phyloP scores from a whole-genome alignment of 1,140 invertebrate genomes.

The Archivesica marissinica region DNA sequence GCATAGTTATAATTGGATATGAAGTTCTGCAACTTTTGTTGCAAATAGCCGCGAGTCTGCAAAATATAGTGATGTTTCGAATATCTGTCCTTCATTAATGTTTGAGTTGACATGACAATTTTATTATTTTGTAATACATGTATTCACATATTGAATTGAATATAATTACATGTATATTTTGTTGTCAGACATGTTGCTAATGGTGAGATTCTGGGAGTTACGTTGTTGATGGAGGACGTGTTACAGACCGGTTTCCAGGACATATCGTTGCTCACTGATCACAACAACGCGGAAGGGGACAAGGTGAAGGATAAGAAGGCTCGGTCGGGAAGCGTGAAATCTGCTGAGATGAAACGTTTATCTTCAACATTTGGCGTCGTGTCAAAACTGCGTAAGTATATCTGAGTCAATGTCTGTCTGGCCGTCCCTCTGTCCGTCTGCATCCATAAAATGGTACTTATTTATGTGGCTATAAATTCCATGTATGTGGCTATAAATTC shows the following conservation, averaged over 20 bases:
- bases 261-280: constrained; percentile 62
- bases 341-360: constrained; percentile 60
- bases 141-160: no score
- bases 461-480: no score
- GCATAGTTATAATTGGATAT: no score
- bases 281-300: constrained; percentile 60
- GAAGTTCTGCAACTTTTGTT: no score
- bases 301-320: constrained; percentile 54
- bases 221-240: constrained; percentile 83
- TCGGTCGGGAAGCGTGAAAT: constrained; percentile 19
- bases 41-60: no score
- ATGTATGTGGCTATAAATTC: no score
- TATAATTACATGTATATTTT: background rate
- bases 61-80: no score
- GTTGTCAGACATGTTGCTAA: constrained; percentile 81
- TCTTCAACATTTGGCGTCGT: constrained; percentile 51
- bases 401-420: no score
- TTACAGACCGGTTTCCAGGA: constrained; percentile 78
- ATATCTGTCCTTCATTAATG: no score
- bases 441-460: no score
- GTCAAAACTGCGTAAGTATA: constrained; percentile 30
- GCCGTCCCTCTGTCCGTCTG: no score
- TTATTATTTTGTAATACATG: no score
- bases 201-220: constrained; percentile 83
- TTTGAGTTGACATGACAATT: background rate